Base-by-base conservation (phyloP, 2,113 vertebrate species). In the Triplophysa siluroides region DNA sequence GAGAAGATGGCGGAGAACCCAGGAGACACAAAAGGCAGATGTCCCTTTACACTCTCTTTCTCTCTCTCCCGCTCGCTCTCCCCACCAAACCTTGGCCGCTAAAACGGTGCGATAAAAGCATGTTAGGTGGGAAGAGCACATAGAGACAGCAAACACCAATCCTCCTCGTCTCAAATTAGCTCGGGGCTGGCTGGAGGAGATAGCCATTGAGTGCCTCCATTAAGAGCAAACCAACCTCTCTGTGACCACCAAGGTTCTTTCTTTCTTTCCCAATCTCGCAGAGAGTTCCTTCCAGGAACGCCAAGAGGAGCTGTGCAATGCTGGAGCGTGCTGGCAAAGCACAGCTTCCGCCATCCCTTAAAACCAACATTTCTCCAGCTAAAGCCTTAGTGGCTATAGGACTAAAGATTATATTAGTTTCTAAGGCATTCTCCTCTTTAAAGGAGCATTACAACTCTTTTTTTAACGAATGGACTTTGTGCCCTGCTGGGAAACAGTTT, bases 161-260 rank as follows among this genome's bases (percentile, higher is more conserved):
- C 24, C 14, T n/a, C 65, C 76, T 72, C 43, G 82, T 83, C 45
- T 80, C 78, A 64, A 83, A 68, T 60, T 78, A 82, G 79, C 84
- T 85, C 23, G 74, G 78, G 83, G 81, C 78, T 78, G 78, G 71
- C 73, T 75, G 19, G 73, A 75, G 41, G 14, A 82, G 73, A 83
- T 80, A 83, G 84, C 80, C 45, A 71, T 63, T 65, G 24, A 81
- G 47, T 78, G 79, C 63, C 81, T 80, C 83, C 79, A 79, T 83
- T 84, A 79, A 77, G 54, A 75, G 62, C 60, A 60, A 88, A 75
- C 58, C 14, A 63, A 75, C 16, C 23, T 23, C 18, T 75, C 21
- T 45, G 72, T 75, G 72, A 75, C 72, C 58, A 63, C 58, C 18
- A 47, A 41, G 62, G 45, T 10, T 58, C 38, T 43, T 23, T 61